These are phyloP conservation scores for Carassius auratus DNA, from an alignment of 2,113 vertebrate genomes.

Conservation along the genomic window DNA sequence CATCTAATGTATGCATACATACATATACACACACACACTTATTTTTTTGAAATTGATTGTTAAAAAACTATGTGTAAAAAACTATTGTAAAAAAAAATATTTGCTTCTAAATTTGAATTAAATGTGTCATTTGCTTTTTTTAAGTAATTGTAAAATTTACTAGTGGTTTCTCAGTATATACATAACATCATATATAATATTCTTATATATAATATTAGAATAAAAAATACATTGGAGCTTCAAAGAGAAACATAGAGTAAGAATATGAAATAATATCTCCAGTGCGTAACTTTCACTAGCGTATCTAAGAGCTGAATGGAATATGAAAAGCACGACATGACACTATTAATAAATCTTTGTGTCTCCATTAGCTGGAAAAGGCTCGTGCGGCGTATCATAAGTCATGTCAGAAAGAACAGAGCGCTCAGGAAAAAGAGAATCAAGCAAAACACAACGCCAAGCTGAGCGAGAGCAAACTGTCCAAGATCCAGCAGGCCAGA, in stretches of 20 bases:
- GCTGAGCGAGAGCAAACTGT: constrained; percentile 71
- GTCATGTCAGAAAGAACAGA: constrained; percentile 70
- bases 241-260: not conserved
- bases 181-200: too few species aligned
- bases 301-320: not conserved
- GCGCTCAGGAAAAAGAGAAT: constrained; percentile 70
- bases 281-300: not conserved
- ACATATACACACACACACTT: too few species aligned
- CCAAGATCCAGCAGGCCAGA: constrained; percentile 70
- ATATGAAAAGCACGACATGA: not conserved
- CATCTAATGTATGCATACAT: too few species aligned
- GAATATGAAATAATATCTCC: not conserved
- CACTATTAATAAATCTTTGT: not conserved
- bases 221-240: too few species aligned
- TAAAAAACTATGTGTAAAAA: too few species aligned
- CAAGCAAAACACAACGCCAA: constrained; percentile 72
- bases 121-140: too few species aligned
- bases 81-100: too few species aligned
- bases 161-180: too few species aligned
- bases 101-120: too few species aligned
- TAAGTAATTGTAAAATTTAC: too few species aligned
- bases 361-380: constrained; percentile 73
- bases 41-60: too few species aligned
- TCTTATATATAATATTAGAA: too few species aligned
- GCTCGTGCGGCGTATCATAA: constrained; percentile 72